phyloP scores from a whole-genome alignment of 2,888 invertebrate species.

The Flexamia atlantica region DNA sequence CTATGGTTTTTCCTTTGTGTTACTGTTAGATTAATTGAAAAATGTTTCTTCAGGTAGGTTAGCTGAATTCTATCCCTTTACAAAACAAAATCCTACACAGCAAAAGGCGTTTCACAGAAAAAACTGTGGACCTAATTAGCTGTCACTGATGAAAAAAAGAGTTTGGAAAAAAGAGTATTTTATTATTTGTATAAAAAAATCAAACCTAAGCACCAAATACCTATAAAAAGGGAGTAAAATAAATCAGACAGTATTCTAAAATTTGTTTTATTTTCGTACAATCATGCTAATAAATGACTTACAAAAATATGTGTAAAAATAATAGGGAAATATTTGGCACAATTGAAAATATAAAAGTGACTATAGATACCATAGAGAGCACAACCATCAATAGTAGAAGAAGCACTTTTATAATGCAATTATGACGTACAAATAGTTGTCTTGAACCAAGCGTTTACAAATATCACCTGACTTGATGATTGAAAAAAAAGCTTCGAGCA shows the following conservation, averaged over 20 bases:
- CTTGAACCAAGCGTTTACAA: constrained; percentile 21
- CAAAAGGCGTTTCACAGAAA: no score
- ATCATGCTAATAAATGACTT: constrained; percentile 54
- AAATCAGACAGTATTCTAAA: neutral
- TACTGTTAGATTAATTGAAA: no score
- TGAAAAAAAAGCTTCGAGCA: neutral
- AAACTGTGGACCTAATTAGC: no score
- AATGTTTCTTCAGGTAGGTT: no score
- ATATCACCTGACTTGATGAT: neutral
- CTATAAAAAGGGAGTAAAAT: neutral
- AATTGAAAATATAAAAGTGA: constrained; percentile 52
- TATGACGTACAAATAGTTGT: constrained; percentile 49
- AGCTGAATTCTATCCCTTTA: no score
- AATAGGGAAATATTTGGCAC: constrained; percentile 60
- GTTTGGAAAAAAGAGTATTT: no score
- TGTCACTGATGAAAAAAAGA: no score
- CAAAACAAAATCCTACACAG: no score
- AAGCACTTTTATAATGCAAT: constrained; percentile 7
- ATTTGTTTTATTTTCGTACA: constrained; percentile 57
- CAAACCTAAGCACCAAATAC: no score
- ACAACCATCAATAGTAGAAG: constrained; percentile 34
- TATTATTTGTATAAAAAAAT: no score
- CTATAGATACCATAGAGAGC: constrained; percentile 45
- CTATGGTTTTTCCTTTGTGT: no score
- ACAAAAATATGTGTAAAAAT: constrained; percentile 61